A percentile compares a stretch with the other conserved stretches of the same genome.
Evolutionary conservation across 2,113 vertebrate genomes (phyloP).

Genomic region (Prochilodus magdalenae): DNA sequence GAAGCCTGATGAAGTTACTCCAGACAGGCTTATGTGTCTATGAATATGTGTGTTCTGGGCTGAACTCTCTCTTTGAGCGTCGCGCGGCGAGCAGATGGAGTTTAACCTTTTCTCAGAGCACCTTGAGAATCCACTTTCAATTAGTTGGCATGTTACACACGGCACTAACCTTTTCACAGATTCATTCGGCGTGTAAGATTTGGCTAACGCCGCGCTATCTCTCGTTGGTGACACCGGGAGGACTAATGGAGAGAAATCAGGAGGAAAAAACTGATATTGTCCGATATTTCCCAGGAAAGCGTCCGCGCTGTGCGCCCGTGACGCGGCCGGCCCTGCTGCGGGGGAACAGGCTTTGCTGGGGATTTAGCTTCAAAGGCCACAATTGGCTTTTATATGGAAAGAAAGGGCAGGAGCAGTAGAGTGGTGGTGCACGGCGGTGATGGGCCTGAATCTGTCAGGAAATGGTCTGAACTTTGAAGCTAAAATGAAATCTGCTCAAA

Average conservation of each 20-base stretch:
- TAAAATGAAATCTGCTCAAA: neutral
- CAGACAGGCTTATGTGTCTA: neutral
- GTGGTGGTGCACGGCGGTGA: neutral
- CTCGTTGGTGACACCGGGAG: neutral
- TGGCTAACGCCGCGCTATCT: neutral
- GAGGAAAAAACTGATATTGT: neutral
- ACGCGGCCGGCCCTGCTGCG: neutral
- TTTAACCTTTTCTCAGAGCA: slow-evolving; percentile 44
- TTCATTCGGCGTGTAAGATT: slow-evolving; percentile 30
- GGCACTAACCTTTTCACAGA: slow-evolving; percentile 49
- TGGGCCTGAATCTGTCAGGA: neutral
- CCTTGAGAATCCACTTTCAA: slow-evolving; percentile 38
- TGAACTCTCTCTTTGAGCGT: slow-evolving; percentile 14
- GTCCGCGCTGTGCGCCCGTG: neutral
- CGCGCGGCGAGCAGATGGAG: slow-evolving; percentile 33
- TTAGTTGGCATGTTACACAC: slow-evolving; percentile 40
- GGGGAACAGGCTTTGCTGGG: neutral
- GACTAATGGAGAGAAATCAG: neutral
- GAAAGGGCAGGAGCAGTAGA: neutral
- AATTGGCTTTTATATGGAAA: neutral
- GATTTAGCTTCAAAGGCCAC: neutral
- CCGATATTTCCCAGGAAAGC: neutral
- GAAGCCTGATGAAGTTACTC: neutral
- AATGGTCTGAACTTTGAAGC: neutral
- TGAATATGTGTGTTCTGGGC: neutral